A percentile compares a stretch with the other conserved stretches of the same genome.
Evolutionary conservation across 1,140 invertebrate species (phyloP).

Genomic region (Drosophila simulans): DNA sequence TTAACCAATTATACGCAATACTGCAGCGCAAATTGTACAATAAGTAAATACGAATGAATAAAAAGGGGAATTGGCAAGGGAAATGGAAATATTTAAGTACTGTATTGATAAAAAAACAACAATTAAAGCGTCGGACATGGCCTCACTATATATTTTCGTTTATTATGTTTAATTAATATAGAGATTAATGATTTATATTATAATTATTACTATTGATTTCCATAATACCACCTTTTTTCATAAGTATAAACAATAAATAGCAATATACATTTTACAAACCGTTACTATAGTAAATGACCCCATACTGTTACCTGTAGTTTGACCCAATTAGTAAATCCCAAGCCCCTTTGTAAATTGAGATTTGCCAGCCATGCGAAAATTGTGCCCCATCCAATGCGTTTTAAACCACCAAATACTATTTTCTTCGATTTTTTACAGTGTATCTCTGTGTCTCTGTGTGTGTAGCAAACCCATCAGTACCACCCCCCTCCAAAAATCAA

Average conservation of each 20-base stretch:
- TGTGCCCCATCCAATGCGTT: slow-evolving; percentile 54
- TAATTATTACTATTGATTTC: not conserved
- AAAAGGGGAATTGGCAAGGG: not conserved
- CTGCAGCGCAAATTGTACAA: not conserved
- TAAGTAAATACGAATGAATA: not conserved
- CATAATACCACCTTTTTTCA: no score
- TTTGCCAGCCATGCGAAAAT: slow-evolving; percentile 14
- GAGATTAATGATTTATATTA: no score
- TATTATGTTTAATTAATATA: not conserved
- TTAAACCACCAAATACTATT: slow-evolving; percentile 62
- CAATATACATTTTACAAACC: not conserved
- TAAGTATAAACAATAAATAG: not conserved
- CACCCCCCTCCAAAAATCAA: slow-evolving; percentile 13
- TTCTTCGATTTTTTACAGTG: slow-evolving; percentile 79
- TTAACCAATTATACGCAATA: not conserved
- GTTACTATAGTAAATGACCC: slow-evolving; percentile 1
- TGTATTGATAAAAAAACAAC: no score
- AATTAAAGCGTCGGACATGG: not conserved
- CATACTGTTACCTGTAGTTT: slow-evolving; percentile 22
- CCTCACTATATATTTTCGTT: not conserved
- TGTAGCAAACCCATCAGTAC: slow-evolving; percentile 67
- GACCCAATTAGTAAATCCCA: slow-evolving; percentile 5
- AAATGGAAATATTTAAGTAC: not conserved
- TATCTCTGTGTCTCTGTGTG: slow-evolving; percentile 79
- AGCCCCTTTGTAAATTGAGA: slow-evolving; percentile 11